Conservation (phyloP, 2,113 vertebrate genomes). For the Microtus pennsylvanicus region DNA sequence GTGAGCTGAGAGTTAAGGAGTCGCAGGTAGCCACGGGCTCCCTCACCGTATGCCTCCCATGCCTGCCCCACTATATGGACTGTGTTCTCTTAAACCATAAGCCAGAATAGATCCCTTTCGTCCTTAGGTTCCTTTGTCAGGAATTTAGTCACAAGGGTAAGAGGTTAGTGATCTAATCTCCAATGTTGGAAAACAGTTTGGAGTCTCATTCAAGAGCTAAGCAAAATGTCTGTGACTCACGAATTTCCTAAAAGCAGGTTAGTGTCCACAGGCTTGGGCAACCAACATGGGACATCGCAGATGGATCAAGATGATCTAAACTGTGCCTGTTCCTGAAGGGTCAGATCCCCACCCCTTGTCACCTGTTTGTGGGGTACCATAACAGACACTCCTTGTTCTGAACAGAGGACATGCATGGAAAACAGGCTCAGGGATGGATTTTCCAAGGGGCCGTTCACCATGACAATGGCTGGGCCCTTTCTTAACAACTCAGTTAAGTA, state of each 20-base stretch:
- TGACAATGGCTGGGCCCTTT: fast-evolving
- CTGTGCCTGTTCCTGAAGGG: background rate
- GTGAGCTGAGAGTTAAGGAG: background rate
- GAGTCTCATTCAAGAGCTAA: background rate
- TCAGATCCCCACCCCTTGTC: background rate
- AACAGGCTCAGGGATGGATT: background rate
- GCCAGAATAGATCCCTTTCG: background rate
- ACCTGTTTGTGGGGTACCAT: background rate
- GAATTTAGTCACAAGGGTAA: background rate
- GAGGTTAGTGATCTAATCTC: background rate
- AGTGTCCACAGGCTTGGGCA: background rate
- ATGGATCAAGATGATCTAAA: background rate
- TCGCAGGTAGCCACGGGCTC: background rate
- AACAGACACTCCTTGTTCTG: background rate
- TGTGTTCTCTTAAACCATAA: background rate
- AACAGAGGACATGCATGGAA: background rate
- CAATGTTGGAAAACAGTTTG: background rate
- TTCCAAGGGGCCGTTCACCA: background rate
- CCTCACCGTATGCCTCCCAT: background rate
- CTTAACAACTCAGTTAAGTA: background rate
- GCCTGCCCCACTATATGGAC: background rate
- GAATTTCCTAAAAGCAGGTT: background rate
- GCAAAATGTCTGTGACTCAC: background rate
- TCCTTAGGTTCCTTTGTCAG: background rate
- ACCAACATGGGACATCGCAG: background rate